Evolutionary conservation across 2,113 vertebrate genomes (phyloP), one percentile per base, ranked within the genome.

Genomic region (Lophius piscatorius): DNA sequence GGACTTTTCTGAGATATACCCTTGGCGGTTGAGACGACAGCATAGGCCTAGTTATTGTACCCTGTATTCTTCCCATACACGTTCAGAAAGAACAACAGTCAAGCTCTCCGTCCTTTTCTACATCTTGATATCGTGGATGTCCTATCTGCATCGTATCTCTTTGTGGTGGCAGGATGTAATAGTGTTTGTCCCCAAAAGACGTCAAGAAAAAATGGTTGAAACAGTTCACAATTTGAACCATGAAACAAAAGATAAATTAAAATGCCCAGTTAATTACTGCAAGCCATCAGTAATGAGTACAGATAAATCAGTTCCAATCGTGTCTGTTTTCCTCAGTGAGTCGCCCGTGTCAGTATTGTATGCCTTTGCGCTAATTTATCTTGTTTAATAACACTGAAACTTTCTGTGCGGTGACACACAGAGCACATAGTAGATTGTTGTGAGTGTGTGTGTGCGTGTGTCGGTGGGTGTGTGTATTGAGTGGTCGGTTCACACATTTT

Each of bases 221-320:
- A 12, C 18, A 36, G 18, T 47, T 60, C 24, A 40, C 22, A 13
- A 9, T 55, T 20, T 21, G 10, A 56, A 38, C 33, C 20, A 21
- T 12, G 41, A 66, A 31, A 63, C 16, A 46, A 69, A 29, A 3
- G 4, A 63, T 50, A 38, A 44, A 51, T 68, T 48, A 54, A 72
- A 67, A 11, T n/a, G n/a, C 4, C 58, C 59, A 60, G 68, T 73
- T 20, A 56, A 18, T 28, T 12, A 3, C 42, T 60, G 31, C 29
- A 57, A 28, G 45, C 17, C 34, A 60, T 8, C 26, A 34, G 17
- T 63, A 63, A 63, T 70, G 48, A 51, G 10, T 34, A 31, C 24
- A 50, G 57, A 38, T 78, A 36, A 21, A 50, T 69, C 46, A 21
- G 4, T 56, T 14, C 1, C 16, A 0, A n/a, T 14, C 49, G 58